These are phyloP conservation scores for Urechis unicinctus DNA, from an alignment of 2,888 invertebrate genomes.

Conservation along the genomic window DNA sequence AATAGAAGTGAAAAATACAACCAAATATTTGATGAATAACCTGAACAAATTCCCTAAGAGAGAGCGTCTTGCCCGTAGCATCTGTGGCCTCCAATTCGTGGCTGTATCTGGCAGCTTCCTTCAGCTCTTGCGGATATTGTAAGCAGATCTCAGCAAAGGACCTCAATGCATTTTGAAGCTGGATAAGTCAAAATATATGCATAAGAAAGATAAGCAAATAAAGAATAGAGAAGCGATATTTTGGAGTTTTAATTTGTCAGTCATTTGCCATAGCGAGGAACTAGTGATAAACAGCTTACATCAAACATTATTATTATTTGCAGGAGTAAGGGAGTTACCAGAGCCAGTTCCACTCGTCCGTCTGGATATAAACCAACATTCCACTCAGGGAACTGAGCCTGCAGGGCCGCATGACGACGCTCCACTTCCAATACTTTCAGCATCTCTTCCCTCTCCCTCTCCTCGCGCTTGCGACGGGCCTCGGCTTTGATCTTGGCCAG, in stretches of 20 bases:
- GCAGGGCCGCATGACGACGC: slow-evolving; percentile 28
- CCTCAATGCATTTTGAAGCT: slow-evolving; percentile 39
- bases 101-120: slow-evolving; percentile 29
- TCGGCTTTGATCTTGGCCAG: slow-evolving; percentile 46
- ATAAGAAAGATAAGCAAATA: too few species aligned
- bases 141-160: slow-evolving; percentile 42
- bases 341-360: slow-evolving; percentile 35
- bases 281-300: neutral
- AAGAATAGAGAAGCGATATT: neutral
- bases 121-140: slow-evolving; percentile 37
- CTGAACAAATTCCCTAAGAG: slow-evolving; percentile 39
- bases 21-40: slow-evolving; percentile 20
- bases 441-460: slow-evolving; percentile 34
- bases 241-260: too few species aligned
- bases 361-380: slow-evolving; percentile 14
- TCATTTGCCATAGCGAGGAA: too few species aligned
- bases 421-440: slow-evolving; percentile 28
- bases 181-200: neutral
- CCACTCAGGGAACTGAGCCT: slow-evolving; percentile 42
- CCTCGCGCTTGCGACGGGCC: slow-evolving; percentile 38
- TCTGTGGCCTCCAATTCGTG: slow-evolving; percentile 42
- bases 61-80: slow-evolving; percentile 36
- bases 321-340: slow-evolving; percentile 24
- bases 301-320: too few species aligned
- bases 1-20: neutral